Evolutionary conservation across 2,113 vertebrate species (phyloP).

Genomic region (Ctenomys sociabilis): DNA sequence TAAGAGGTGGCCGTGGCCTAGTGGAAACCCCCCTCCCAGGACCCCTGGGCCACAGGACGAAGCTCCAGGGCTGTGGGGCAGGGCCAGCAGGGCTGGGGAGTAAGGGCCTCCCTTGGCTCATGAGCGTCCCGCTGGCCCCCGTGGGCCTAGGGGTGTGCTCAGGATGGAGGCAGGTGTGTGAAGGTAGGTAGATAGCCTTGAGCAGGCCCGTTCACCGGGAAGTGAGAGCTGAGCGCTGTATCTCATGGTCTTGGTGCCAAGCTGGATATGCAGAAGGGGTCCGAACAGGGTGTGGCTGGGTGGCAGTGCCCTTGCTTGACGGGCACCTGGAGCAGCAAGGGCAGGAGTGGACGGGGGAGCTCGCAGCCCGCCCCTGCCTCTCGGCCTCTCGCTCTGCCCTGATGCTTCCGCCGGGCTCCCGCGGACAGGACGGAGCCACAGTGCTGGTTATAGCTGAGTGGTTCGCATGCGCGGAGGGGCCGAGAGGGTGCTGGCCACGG

Average conservation of each 20-base stretch:
- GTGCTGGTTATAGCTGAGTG: slow-evolving; percentile 79
- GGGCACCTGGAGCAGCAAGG: background rate
- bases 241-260: background rate
- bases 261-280: background rate
- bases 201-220: too few relatives aligned
- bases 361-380: background rate
- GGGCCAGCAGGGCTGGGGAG: slow-evolving; percentile 74
- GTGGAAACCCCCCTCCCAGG: slow-evolving; percentile 83
- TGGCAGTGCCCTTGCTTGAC: fast-evolving
- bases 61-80: slow-evolving; percentile 78
- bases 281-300: fast-evolving
- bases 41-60: slow-evolving; percentile 80
- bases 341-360: background rate
- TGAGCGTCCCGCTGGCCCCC: background rate
- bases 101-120: slow-evolving; percentile 65
- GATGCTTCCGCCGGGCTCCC: background rate
- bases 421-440: background rate
- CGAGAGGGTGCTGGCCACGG: slow-evolving; percentile 62
- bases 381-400: background rate
- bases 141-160: too few relatives aligned
- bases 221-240: background rate
- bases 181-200: too few relatives aligned
- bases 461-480: slow-evolving; percentile 52
- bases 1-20: background rate
- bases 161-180: background rate